Percentiles rank a stretch among this genome's conserved stretches.
Conservation (phyloP, 2,113 vertebrate genomes). For the Catharus bicknelli region DNA sequence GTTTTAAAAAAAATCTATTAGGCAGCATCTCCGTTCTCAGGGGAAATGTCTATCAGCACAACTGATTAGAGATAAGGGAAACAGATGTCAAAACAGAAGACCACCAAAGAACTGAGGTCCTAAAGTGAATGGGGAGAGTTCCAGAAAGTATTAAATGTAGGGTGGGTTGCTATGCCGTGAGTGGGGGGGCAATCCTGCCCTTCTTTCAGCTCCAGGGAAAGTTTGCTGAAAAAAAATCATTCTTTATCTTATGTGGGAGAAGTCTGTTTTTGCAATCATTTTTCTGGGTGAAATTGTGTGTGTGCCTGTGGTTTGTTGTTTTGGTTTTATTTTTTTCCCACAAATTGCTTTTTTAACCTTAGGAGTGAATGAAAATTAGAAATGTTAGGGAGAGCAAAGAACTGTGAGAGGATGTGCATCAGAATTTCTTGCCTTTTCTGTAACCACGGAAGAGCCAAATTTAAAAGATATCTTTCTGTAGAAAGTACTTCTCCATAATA, state of each 20-base stretch:
- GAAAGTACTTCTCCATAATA: neutral
- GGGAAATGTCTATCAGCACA: slow-evolving; percentile 68
- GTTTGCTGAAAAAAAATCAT: neutral
- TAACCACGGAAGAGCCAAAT: fast-evolving
- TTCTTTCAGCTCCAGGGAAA: neutral
- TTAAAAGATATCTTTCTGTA: neutral
- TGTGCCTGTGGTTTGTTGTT: neutral
- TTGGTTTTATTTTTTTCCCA: neutral
- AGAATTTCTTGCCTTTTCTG: neutral
- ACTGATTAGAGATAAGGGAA: slow-evolving; percentile 72
- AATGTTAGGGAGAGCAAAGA: neutral
- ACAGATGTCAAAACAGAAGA: slow-evolving; percentile 68
- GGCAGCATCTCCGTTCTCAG: neutral
- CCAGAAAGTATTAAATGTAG: slow-evolving; percentile 24
- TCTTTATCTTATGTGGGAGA: neutral
- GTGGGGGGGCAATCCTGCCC: neutral
- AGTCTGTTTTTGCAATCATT: neutral
- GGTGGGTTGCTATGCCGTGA: neutral
- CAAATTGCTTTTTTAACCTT: neutral
- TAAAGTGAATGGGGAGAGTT: neutral
- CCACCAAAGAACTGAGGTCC: slow-evolving; percentile 63
- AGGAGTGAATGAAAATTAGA: neutral
- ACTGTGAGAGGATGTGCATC: neutral
- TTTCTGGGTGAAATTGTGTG: neutral
- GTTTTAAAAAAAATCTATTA: slow-evolving; percentile 48